These are phyloP conservation scores for Rhabdophis nuchalis DNA, from an alignment of 2,797 vertebrate genomes.

Conservation along the genomic window DNA sequence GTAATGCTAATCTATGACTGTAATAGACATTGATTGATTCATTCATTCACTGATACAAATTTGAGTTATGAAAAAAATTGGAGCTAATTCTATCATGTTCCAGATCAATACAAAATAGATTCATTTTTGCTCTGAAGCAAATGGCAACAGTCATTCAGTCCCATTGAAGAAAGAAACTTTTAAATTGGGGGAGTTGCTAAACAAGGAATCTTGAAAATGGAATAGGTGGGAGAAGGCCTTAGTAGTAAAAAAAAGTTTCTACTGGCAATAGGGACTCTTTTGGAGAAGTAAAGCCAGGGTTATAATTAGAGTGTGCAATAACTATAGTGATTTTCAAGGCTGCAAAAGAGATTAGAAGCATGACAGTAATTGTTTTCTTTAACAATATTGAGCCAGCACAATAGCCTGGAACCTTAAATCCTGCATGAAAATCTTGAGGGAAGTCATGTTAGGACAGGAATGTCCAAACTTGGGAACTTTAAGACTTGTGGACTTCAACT, in stretches of 20 bases:
- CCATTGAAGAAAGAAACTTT: not conserved
- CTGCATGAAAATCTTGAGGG: not conserved
- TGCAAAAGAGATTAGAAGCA: not conserved
- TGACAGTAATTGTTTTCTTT: not conserved
- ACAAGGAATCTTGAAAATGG: not conserved
- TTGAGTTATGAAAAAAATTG: not conserved
- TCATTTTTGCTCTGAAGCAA: not conserved
- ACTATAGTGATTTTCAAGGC: constrained; percentile 10
- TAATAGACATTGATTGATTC: not conserved
- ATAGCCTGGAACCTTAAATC: not conserved
- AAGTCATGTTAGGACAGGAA: not conserved
- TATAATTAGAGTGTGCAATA: not conserved
- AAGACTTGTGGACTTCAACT: too few relatives aligned
- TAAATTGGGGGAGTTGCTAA: not conserved
- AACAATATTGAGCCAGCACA: not conserved
- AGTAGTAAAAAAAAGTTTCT: not conserved
- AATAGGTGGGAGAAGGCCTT: not conserved
- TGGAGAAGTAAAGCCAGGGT: not conserved
- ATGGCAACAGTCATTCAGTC: not conserved
- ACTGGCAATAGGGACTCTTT: not conserved
- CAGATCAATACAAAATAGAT: not conserved
- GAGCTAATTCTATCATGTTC: not conserved
- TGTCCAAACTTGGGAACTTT: too few relatives aligned
- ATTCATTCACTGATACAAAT: not conserved
- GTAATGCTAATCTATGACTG: not conserved